Evolutionary conservation across 1,140 invertebrate species (phyloP).

Genomic region (Eurosta solidaginis): DNA sequence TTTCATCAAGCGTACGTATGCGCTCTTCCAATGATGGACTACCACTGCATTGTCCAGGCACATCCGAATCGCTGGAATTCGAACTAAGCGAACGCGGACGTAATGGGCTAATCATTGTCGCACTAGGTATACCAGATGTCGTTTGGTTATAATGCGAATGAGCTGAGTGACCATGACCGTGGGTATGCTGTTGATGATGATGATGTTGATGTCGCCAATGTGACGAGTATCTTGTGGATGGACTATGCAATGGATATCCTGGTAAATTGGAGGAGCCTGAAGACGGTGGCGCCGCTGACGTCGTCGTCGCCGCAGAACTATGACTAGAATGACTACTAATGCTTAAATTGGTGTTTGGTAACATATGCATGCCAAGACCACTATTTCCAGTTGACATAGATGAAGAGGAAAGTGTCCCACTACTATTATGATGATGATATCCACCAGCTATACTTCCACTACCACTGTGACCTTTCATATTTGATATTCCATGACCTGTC

Average conservation of each 20-base stretch:
- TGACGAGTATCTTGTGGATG: conserved; percentile 45
- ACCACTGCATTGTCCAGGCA: conserved; percentile 62
- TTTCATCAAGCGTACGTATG: conserved; percentile 86
- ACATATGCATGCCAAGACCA: neutral
- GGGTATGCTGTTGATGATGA: conserved; percentile 51
- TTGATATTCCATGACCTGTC: conserved; percentile 56
- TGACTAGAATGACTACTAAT: conserved; percentile 54
- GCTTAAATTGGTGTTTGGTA: conserved; percentile 35
- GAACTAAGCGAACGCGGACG: conserved; percentile 68
- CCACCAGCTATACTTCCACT: conserved; percentile 24
- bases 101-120: conserved; percentile 61
- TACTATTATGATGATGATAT: conserved; percentile 29
- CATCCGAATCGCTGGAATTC: conserved; percentile 65
- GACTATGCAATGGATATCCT: conserved; percentile 43
- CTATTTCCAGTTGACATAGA: conserved; percentile 23
- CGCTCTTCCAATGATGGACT: conserved; percentile 81
- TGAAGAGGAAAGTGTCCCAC: conserved; percentile 35
- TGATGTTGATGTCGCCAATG: conserved; percentile 55
- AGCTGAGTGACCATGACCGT: conserved; percentile 51
- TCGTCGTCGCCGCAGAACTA: conserved; percentile 37
- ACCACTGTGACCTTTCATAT: conserved; percentile 29
- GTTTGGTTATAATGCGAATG: conserved; percentile 36
- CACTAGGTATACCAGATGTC: neutral
- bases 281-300: conserved; percentile 30
- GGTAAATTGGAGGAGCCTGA: conserved; percentile 35